Evolutionary conservation across 2,797 vertebrate genomes (phyloP), one percentile per base, ranked within the genome.

Genomic region (Chiloscyllium punctatum): DNA sequence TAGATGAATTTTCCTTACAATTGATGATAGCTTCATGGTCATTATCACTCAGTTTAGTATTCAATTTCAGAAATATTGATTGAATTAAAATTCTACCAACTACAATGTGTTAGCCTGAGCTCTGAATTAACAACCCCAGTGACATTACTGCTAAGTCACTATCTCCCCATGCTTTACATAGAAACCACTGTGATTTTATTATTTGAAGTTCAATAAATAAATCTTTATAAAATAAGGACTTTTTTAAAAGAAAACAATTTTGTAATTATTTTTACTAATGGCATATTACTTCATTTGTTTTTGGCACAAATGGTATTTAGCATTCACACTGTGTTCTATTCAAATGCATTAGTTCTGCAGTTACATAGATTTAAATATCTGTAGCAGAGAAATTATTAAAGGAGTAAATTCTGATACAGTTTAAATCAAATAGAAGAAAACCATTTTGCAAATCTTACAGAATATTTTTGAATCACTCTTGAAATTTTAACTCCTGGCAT

Each of bases 401-500:
- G 3, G 30, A 66, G 51, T 66, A 91, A 91, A 66, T 91, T 57
- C 53, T 91, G 57, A 57, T 42, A n/a, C 15, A 6, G n/a, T 62
- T 66, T n/a, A 66, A 66, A 66, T 33, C 62, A 91, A 62, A 66
- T 91, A 33, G 88, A 91, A 91, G 15, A 16, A n/a, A 33, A 91
- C 3, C 13, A 62, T 72, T 27, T 94, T 71, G 69, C 23, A 72
- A 94, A 30, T 51, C 16, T n/a, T 66, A 66, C 5, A 21, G 57
- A 62, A 84, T 84, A 84, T 62, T 68, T 71, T 94, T 94, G 21
- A 77, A 15, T 74, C 77, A 30, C 48, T 95, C 2, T 33, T 95
- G 48, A n/a, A 74, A n/a, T 95, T 72, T 95, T 95, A 94, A 84
- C 42, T 84, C 51, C 51, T 77, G n/a, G 66, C 8, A 62, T 92